These are phyloP conservation scores for Sebastolobus alascanus DNA, from an alignment of 2,797 vertebrate species.

Conservation along the genomic window DNA sequence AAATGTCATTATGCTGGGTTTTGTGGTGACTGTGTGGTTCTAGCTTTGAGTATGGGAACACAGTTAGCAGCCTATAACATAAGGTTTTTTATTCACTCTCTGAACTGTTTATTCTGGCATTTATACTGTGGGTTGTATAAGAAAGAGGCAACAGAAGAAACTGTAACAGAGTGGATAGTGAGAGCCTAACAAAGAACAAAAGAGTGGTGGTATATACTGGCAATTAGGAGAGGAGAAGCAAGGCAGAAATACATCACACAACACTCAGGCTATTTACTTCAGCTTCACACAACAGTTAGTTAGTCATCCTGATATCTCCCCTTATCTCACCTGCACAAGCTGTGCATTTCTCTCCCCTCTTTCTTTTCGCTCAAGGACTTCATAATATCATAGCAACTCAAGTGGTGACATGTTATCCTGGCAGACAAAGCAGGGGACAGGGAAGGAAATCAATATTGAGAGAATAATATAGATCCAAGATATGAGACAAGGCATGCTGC, in stretches of 20 bases:
- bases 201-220: slow-evolving; percentile 2
- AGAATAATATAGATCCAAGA: slow-evolving; percentile 36
- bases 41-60: slow-evolving; percentile 32
- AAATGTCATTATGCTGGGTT: slow-evolving; percentile 49
- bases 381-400: slow-evolving; percentile 23
- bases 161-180: slow-evolving; percentile 20
- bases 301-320: background rate
- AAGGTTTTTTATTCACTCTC: slow-evolving; percentile 30
- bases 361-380: slow-evolving; percentile 35
- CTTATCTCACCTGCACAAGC: slow-evolving; percentile 14
- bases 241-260: slow-evolving; percentile 24
- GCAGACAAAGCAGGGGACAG: slow-evolving; percentile 40
- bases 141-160: slow-evolving; percentile 6
- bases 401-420: slow-evolving; percentile 41
- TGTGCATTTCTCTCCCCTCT: slow-evolving; percentile 1
- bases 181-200: slow-evolving; percentile 30
- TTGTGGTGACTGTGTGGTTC: slow-evolving; percentile 37
- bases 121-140: slow-evolving; percentile 26
- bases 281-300: slow-evolving; percentile 27
- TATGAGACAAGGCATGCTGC: slow-evolving; percentile 31
- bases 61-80: slow-evolving; percentile 14
- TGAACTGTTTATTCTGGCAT: slow-evolving; percentile 46
- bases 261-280: slow-evolving; percentile 20
- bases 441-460: slow-evolving; percentile 55
- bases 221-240: slow-evolving; percentile 37